Base-by-base conservation (phyloP, 2,113 vertebrate genomes). In the Pongo pygmaeus region DNA sequence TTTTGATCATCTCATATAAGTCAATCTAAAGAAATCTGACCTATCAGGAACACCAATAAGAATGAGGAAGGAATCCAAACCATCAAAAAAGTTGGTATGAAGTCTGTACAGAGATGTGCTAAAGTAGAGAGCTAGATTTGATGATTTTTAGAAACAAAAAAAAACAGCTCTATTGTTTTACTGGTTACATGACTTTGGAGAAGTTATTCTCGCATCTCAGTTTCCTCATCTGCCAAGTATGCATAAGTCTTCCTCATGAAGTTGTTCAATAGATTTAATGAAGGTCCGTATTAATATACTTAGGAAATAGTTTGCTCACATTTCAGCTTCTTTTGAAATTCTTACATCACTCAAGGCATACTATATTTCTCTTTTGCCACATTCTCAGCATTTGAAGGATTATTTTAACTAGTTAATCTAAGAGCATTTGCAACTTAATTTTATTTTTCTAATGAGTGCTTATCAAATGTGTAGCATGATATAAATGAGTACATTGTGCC, bases 371-470 rank as follows among this genome's bases (percentile, higher is more conserved):
- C 91, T 91, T 79, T 59, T 57, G 52, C 32, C 59, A 92, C 46
- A 70, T 93, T 94, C 88, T 90, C 85, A 18, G 18, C 38, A 93
- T 84, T 94, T 87, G 43, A 86, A 86, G 50, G 17, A 83, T 96
- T 87, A 74, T 85, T 94, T 97, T 84, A 92, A 79, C 30, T 69
- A 84, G 74, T 70, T 97, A 84, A 74, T 87, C 52, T 84, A 96
- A 92, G 27, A 79, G 8, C 32, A 86, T 77, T 52, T 78, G 23
- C 35, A 86, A 93, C 18, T 59, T 85, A 70, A 87, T 93, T 96
- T 89, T 67, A 81, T 89, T 96, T 92, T 97, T 95, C 77, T 96
- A 23, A 70, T 84, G 46, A 92, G 32, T 72, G 69, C 14, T 88
- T 94, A 59, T 57, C 95, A 93, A 89, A 75, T 69, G 25, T 17